Evolutionary conservation across 2,113 vertebrate genomes (phyloP).

Genomic region (Dromiciops gliroides): DNA sequence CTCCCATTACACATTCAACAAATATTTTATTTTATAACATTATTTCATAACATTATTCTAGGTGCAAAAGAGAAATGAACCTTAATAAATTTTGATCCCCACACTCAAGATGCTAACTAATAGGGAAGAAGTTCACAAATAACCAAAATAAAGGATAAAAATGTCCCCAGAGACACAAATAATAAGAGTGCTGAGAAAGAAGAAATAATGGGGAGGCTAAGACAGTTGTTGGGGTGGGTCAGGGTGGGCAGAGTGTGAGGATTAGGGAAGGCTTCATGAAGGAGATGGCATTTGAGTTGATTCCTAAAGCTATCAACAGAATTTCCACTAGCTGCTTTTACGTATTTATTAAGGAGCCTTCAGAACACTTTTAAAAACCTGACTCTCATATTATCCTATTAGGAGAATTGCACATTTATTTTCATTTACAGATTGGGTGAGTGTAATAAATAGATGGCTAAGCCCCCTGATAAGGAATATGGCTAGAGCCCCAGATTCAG

Average conservation of each 20-base stretch:
- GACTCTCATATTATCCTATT: not conserved
- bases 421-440: not conserved
- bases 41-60: not conserved
- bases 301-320: no score
- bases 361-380: not conserved
- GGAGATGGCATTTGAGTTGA: no score
- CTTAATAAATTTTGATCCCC: not conserved
- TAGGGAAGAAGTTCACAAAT: not conserved
- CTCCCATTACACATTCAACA: not conserved
- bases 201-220: not conserved
- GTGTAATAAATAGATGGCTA: not conserved
- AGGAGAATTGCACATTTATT: not conserved
- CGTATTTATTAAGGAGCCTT: not conserved
- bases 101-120: not conserved
- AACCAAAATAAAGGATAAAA: not conserved
- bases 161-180: not conserved
- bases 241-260: no score
- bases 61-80: not conserved
- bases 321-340: not conserved
- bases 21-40: not conserved
- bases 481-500: no score
- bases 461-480: not conserved
- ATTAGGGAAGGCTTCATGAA: no score
- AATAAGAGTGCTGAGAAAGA: not conserved
- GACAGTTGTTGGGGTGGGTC: no score